Base-by-base conservation (phyloP, 2,113 vertebrate genomes). In the Uria aalge region DNA sequence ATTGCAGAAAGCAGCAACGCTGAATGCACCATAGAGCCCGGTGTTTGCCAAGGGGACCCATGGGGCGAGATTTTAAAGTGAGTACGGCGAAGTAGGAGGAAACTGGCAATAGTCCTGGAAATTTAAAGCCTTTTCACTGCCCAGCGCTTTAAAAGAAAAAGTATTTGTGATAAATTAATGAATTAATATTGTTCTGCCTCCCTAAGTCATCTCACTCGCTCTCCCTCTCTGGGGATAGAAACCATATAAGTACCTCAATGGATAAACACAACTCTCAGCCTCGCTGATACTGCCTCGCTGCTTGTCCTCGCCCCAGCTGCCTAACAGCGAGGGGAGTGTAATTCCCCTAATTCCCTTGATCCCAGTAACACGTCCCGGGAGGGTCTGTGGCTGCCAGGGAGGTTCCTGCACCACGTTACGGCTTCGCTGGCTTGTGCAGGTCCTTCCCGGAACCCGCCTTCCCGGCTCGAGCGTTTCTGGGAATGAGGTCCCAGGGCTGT, bases 401-500 rank as follows among this genome's bases (percentile, higher is more conserved):
- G 94, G 95, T 41, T 97, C 96, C 83, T 34, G 77, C 76, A 11
- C 94, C 84, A 12, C 50, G 62, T 85, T 90, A 88, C 24, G 26
- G 95, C 95, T 85, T 59, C 32, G 50, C 96, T 87, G 97, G 80
- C 93, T 90, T 62, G 66, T 71, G 97, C 81, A 10, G 95, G 79
- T 80, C 94, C 91, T 98, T 98, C 98, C 96, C 95, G 97, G 98
- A 98, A 97, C 96, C 59, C 91, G 92, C 95, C 97, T 97, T 98
- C 97, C 95, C 92, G 43, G 96, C 96, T 83, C 30, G 43, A 86
- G 97, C 34, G 34, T 97, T 98, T 97, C 96, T 96, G 97, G 96
- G 89, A 97, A 97, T 41, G 80, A 75, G 60, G 60, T 95, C 94
- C 66, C 93, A 92, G 86, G 53, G 93, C 96, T 98, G 97, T 98